Evolutionary conservation across 1,140 invertebrate genomes (phyloP).

Genomic region (Brachionus manjavacas): DNA sequence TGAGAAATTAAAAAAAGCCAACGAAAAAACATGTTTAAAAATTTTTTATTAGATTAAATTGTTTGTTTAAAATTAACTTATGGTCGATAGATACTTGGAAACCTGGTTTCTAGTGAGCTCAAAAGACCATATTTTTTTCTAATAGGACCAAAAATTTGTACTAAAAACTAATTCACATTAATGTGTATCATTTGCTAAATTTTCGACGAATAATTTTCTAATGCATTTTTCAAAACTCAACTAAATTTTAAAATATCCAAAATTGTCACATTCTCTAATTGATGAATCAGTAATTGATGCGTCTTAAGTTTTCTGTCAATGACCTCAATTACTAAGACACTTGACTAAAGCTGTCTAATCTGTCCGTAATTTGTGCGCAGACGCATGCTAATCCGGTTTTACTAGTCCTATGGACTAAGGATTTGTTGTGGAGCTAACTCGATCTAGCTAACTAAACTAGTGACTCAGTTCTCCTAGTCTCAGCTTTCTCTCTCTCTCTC

Average conservation of each 20-base stretch:
- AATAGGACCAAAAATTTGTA: background rate
- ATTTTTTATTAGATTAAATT: background rate
- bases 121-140: background rate
- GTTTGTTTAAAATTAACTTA: background rate
- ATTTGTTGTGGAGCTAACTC: background rate
- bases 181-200: background rate
- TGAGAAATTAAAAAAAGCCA: background rate
- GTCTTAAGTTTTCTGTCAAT: background rate
- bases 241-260: background rate
- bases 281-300: background rate
- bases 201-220: background rate
- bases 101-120: background rate
- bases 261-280: background rate
- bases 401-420: background rate
- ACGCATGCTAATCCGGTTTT: background rate
- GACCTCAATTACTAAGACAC: background rate
- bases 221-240: background rate
- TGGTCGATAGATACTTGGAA: background rate
- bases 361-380: background rate
- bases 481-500: background rate
- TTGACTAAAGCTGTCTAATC: constrained; percentile 1
- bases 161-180: background rate
- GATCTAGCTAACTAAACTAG: background rate
- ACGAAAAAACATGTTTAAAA: background rate
- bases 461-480: background rate